Conservation (phyloP, 2,113 vertebrate genomes). For the Grus americana region DNA sequence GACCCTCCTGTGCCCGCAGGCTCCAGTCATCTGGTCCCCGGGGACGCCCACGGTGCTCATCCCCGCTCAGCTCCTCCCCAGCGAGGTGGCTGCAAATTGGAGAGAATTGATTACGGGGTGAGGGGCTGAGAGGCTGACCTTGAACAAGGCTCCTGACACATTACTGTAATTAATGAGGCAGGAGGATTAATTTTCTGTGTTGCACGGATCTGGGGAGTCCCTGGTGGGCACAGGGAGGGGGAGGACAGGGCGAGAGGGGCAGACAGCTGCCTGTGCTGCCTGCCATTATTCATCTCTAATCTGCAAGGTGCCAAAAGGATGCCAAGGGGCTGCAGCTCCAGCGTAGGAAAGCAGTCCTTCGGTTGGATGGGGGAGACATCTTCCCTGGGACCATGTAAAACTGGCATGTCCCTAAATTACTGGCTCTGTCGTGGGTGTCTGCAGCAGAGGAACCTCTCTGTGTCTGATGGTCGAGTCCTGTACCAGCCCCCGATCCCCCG, state of each 20-base stretch:
- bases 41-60: not conserved
- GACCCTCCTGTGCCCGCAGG: not conserved
- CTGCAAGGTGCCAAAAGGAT: not conserved
- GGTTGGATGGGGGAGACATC: not conserved
- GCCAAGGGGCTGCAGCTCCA: not conserved
- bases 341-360: rapidly evolving
- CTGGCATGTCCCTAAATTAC: not conserved
- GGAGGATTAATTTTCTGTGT: not conserved
- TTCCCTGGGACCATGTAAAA: not conserved
- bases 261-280: not conserved
- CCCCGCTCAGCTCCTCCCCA: not conserved
- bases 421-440: too few species aligned
- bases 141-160: not conserved
- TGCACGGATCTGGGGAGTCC: not conserved
- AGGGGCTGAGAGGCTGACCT: not conserved
- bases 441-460: not conserved
- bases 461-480: rapidly evolving
- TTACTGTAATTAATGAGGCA: conserved; percentile 26
- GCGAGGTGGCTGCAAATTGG: not conserved
- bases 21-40: not conserved
- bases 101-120: not conserved
- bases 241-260: not conserved
- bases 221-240: not conserved
- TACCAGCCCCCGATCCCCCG: not conserved
- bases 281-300: not conserved